phyloP scores from a whole-genome alignment of 2,888 invertebrate genomes.

The Boloria euphrosyne region DNA sequence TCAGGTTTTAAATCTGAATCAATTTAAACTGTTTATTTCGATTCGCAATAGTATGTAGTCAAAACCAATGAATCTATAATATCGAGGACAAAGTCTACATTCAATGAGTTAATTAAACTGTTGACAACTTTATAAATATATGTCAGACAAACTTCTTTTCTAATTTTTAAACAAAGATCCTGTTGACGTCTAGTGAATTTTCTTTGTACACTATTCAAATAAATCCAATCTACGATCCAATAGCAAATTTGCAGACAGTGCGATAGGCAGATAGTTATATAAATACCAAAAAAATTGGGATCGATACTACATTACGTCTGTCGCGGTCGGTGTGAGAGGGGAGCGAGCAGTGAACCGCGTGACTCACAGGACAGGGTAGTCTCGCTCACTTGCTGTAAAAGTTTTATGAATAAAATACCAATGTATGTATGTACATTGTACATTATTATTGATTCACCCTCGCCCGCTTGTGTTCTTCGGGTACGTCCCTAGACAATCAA shows the following conservation, averaged over 20 bases:
- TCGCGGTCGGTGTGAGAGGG: conserved; percentile 50
- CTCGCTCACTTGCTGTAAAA: neutral
- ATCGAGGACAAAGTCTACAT: no score
- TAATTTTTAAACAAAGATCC: no score
- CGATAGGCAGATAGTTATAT: conserved; percentile 1
- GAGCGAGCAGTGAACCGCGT: conserved; percentile 57
- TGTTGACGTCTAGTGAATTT: no score
- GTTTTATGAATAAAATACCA: neutral
- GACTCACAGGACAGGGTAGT: conserved; percentile 41
- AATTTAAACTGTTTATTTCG: no score
- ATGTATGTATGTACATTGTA: neutral
- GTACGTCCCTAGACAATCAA: no score
- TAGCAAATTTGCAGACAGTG: neutral
- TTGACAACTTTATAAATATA: no score
- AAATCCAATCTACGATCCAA: neutral
- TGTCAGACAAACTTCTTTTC: no score
- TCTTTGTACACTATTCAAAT: neutral
- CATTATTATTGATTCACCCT: no score
- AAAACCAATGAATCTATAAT: no score
- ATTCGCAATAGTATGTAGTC: no score
- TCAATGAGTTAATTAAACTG: no score
- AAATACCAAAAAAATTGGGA: conserved; percentile 42
- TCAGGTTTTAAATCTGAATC: neutral
- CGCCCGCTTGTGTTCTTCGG: no score
- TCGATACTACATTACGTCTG: conserved; percentile 54